Conservation (phyloP, 2,888 invertebrate species). For the Margaritifera margaritifera region DNA sequence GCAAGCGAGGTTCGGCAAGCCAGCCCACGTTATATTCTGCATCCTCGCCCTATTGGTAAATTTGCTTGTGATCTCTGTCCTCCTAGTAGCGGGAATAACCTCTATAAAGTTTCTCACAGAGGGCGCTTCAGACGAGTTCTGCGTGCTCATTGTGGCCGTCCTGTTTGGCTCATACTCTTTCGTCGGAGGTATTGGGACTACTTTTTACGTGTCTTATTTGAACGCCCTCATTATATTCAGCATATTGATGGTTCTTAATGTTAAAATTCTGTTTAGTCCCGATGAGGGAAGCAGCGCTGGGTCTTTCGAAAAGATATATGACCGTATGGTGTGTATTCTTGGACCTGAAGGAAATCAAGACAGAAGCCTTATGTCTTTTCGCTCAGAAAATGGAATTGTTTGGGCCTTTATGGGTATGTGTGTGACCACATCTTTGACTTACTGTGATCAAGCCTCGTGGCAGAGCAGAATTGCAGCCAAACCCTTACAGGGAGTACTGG, state of each 20-base stretch:
- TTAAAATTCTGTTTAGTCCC: slow-evolving; percentile 48
- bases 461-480: slow-evolving; percentile 69
- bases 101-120: slow-evolving; percentile 54
- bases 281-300: slow-evolving; percentile 31
- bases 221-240: slow-evolving; percentile 58
- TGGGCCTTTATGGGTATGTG: slow-evolving; percentile 57
- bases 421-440: slow-evolving; percentile 54
- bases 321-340: slow-evolving; percentile 40
- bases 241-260: slow-evolving; percentile 48
- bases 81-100: slow-evolving; percentile 55
- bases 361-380: slow-evolving; percentile 55
- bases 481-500: slow-evolving; percentile 63
- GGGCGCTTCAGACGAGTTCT: slow-evolving; percentile 59
- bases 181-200: slow-evolving; percentile 64
- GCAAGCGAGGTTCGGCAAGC: slow-evolving; percentile 56
- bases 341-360: slow-evolving; percentile 53
- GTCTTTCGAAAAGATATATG: slow-evolving; percentile 46
- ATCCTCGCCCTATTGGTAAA: slow-evolving; percentile 61
- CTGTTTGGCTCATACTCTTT: slow-evolving; percentile 62
- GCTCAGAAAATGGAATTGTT: slow-evolving; percentile 52
- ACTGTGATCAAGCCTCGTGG: slow-evolving; percentile 68
- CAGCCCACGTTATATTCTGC: slow-evolving; percentile 60
- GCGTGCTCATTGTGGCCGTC: slow-evolving; percentile 59
- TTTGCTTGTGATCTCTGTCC: slow-evolving; percentile 54
- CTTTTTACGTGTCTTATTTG: slow-evolving; percentile 69